Base-by-base conservation (phyloP, 2,113 vertebrate genomes). In the Emydocephalus ijimae region DNA sequence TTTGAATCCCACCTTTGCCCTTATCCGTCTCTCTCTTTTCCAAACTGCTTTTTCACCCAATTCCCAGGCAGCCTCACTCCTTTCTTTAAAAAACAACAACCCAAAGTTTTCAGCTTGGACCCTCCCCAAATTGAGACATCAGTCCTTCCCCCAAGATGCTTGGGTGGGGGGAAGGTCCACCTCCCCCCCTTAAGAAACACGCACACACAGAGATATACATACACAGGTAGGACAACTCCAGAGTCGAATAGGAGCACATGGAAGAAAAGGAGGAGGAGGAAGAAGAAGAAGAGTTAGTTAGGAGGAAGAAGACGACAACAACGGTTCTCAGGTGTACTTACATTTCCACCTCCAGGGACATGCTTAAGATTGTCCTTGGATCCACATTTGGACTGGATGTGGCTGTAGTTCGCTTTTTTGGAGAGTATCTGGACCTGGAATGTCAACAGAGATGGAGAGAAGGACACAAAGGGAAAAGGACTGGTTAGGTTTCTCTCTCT, bases 341-440 rank as follows among this genome's bases (percentile, higher is more conserved):
- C 99, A 98, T 99, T 99, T 98, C 99, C 99, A 98, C 99, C 99
- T 98, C 99, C 99, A 98, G 99, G 99, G 97, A 99, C 98, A 98
- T 99, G 99, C 98, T 99, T 99, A 97, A 99, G 98, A 98, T 99
- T 99, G 98, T 99, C 99, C 99, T 99, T 99, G 98, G 99, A 99
- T 96, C 99, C 99, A 98, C 99, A 99, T 98, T 99, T 99, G 96
- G 99, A 99, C 93, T 98, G 98, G 97, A 99, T 97, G 96, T 99
- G 99, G 98, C 99, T 99, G 99, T 99, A 99, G 98, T 98, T 99
- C 98, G 98, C 97, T 98, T 99, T 99, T 99, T 99, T 99, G 98
- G 98, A 99, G 98, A 99, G 98, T 98, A 99, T 98, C 97, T 99
- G 99, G 98, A 99, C 99, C 99, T 99, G 98, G 98, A 98, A 97